Percentiles rank a stretch among this genome's conserved stretches.
These are phyloP conservation scores for Harpalus rufipes DNA, from an alignment of 2,888 invertebrate species.

Conservation along the genomic window DNA sequence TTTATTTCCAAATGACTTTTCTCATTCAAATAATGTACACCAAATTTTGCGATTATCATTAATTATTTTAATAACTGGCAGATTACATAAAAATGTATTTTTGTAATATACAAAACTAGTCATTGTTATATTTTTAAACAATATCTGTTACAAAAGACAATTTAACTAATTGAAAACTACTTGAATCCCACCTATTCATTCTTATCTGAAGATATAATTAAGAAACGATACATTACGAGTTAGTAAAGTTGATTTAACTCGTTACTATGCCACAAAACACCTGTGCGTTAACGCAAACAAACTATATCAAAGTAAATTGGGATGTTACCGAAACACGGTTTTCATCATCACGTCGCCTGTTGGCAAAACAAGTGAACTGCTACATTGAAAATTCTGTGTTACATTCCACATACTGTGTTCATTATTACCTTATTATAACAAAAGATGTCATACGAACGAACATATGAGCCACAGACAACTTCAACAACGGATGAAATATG, in stretches of 20 bases:
- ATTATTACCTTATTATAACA: slow-evolving; percentile 13
- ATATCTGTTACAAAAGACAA: too few species aligned
- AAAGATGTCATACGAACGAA: slow-evolving; percentile 3
- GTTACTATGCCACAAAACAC: slow-evolving; percentile 35
- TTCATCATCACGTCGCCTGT: slow-evolving; percentile 39
- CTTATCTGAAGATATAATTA: slow-evolving; percentile 17
- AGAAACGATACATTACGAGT: slow-evolving; percentile 13
- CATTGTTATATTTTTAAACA: too few species aligned
- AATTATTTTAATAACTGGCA: too few species aligned
- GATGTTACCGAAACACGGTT: slow-evolving; percentile 31
- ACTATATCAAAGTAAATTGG: slow-evolving; percentile 42
- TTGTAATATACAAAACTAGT: too few species aligned
- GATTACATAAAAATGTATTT: too few species aligned
- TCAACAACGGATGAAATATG: not conserved
- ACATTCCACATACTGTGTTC: not conserved
- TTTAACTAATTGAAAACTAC: too few species aligned
- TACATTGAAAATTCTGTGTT: slow-evolving; percentile 31
- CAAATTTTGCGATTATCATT: too few species aligned
- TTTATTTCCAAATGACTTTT: too few species aligned
- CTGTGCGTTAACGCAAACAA: slow-evolving; percentile 45
- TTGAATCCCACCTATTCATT: not conserved
- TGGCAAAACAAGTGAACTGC: slow-evolving; percentile 35
- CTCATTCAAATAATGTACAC: too few species aligned
- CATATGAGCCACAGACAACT: slow-evolving; percentile 4
- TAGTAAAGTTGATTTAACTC: slow-evolving; percentile 20